Percentiles rank a stretch among this genome's conserved stretches.
Evolutionary conservation across 2,888 invertebrate genomes (phyloP).

Genomic region (Anorthoa munda): DNA sequence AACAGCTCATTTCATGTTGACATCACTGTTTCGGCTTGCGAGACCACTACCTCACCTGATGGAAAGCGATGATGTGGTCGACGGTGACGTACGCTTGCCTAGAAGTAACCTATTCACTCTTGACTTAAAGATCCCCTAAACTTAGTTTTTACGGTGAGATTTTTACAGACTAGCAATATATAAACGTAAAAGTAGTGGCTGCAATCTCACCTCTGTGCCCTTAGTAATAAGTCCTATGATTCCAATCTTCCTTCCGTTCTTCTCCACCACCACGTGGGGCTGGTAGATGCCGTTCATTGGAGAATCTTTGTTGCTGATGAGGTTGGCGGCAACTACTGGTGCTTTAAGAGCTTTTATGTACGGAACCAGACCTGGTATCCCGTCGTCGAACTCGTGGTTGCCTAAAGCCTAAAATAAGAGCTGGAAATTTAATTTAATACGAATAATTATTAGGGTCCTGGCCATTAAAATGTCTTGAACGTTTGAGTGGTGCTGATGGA

Average conservation of each 20-base stretch:
- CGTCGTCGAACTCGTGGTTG: constrained; percentile 96
- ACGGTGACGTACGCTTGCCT: too few relatives aligned
- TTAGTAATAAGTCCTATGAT: constrained; percentile 95
- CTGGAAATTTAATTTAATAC: background rate
- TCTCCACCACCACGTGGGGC: constrained; percentile 92
- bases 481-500: too few relatives aligned
- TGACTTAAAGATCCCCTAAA: too few relatives aligned
- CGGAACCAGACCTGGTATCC: constrained; percentile 93
- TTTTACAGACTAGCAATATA: too few relatives aligned
- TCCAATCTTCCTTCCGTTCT: constrained; percentile 93
- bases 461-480: too few relatives aligned
- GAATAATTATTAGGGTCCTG: background rate
- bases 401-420: constrained; percentile 92
- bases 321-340: constrained; percentile 94
- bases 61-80: too few relatives aligned
- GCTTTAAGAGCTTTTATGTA: constrained; percentile 92
- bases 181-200: too few relatives aligned
- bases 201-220: constrained; percentile 90
- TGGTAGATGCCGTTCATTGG: constrained; percentile 91
- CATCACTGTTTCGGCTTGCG: too few relatives aligned
- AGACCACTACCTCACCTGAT: too few relatives aligned
- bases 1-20: too few relatives aligned
- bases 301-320: constrained; percentile 93
- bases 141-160: too few relatives aligned
- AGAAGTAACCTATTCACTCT: too few relatives aligned